phyloP scores from a whole-genome alignment of 2,888 invertebrate species.

The Limnephilus auricula region DNA sequence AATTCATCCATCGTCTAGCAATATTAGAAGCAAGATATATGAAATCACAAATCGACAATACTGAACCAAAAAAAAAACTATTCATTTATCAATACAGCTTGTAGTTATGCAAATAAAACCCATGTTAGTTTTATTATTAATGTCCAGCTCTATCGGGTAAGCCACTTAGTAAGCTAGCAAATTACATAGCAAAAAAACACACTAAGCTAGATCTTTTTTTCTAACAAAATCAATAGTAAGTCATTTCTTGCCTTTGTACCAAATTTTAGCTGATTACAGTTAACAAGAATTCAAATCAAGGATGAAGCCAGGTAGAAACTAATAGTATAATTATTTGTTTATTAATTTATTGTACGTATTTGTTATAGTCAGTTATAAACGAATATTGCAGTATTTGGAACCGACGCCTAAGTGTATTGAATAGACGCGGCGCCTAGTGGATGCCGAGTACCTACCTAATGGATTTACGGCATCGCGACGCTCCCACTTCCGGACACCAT shows the following conservation, averaged over 20 bases:
- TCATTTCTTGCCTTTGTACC: not conserved
- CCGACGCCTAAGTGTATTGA: not conserved
- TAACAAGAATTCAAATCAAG: not conserved
- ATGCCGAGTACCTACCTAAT: not conserved
- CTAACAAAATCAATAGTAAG: too few relatives aligned
- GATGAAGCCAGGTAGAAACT: not conserved
- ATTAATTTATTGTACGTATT: not conserved
- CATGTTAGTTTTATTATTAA: too few relatives aligned
- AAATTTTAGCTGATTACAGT: not conserved
- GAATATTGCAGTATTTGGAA: not conserved
- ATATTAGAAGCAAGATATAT: too few relatives aligned
- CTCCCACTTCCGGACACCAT: not conserved
- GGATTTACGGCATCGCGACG: conserved; percentile 2
- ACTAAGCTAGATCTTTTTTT: too few relatives aligned
- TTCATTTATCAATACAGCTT: too few relatives aligned
- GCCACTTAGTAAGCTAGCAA: too few relatives aligned
- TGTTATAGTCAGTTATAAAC: not conserved
- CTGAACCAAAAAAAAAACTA: too few relatives aligned
- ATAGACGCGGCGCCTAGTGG: not conserved
- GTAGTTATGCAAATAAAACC: too few relatives aligned
- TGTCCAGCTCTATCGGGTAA: too few relatives aligned
- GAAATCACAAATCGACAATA: too few relatives aligned
- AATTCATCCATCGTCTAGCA: too few relatives aligned
- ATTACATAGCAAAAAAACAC: too few relatives aligned
- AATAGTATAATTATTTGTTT: not conserved